These are phyloP conservation scores for Augochlora pura DNA, from an alignment of 1,140 invertebrate species.

Conservation along the genomic window DNA sequence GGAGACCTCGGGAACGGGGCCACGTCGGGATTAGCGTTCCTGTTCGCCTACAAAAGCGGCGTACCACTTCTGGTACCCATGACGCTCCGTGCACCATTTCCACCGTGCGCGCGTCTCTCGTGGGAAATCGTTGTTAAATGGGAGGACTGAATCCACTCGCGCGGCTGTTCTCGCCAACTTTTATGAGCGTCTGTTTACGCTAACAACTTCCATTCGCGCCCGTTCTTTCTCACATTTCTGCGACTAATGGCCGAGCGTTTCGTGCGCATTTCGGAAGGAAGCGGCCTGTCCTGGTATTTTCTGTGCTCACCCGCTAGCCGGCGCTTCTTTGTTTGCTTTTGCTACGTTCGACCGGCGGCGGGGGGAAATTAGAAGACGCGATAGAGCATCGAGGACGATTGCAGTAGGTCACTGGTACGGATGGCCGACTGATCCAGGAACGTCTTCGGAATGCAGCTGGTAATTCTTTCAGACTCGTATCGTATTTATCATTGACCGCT, in stretches of 20 bases:
- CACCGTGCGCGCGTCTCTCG: conserved; percentile 18
- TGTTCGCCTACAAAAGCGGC: conserved; percentile 64
- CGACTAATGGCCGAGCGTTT: conserved; percentile 7
- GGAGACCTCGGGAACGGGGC: conserved; percentile 62
- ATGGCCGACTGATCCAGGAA: background rate
- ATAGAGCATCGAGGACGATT: background rate
- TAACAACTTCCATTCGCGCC: conserved; percentile 12
- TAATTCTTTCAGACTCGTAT: too few species aligned
- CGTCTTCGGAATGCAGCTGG: too few species aligned
- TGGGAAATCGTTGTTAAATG: conserved; percentile 51
- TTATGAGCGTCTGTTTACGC: conserved; percentile 31
- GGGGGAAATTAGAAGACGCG: background rate
- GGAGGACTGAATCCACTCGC: conserved; percentile 10
- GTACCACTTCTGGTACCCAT: conserved; percentile 62
- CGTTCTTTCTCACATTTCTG: conserved; percentile 37
- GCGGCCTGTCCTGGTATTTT: background rate
- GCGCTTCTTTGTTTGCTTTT: background rate
- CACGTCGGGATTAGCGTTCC: conserved; percentile 67
- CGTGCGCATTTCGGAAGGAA: conserved; percentile 5
- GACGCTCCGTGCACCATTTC: conserved; percentile 34
- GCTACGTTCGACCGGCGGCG: background rate
- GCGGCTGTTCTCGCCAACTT: conserved; percentile 5
- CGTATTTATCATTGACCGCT: too few species aligned
- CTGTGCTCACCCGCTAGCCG: background rate
- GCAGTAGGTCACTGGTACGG: background rate